Evolutionary conservation across 2,113 vertebrate species (phyloP).

Genomic region (Labeo rohita): DNA sequence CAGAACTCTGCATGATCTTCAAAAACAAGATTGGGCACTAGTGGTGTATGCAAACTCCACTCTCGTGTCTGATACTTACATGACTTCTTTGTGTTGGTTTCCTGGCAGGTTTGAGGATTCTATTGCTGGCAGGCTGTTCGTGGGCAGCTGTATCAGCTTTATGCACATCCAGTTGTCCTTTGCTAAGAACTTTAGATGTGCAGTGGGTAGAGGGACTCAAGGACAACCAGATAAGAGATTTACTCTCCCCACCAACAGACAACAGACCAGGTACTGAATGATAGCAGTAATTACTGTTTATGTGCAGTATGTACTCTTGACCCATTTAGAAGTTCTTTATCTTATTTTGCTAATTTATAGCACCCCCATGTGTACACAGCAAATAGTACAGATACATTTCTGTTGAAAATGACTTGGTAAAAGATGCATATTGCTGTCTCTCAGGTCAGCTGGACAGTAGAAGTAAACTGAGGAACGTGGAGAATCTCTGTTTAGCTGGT

Average conservation of each 20-base stretch:
- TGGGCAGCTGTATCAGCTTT: slow-evolving; percentile 96
- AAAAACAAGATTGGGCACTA: neutral
- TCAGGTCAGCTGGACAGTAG: slow-evolving; percentile 94
- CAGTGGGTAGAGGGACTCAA: slow-evolving; percentile 98
- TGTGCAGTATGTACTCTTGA: neutral
- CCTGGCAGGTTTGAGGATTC: slow-evolving; percentile 84
- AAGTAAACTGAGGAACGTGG: slow-evolving; percentile 90
- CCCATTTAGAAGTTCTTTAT: neutral
- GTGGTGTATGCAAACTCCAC: neutral
- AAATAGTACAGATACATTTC: neutral
- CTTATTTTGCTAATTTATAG: neutral
- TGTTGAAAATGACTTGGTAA: neutral
- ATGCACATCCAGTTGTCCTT: slow-evolving; percentile 92
- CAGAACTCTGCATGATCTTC: neutral
- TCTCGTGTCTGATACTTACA: neutral
- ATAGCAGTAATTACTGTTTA: neutral
- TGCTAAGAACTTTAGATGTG: slow-evolving; percentile 89
- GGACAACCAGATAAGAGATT: slow-evolving; percentile 95
- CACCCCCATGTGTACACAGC: neutral
- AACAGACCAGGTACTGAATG: slow-evolving; percentile 87
- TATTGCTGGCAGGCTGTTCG: slow-evolving; percentile 91
- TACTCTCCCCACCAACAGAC: slow-evolving; percentile 92
- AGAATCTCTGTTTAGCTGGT: slow-evolving; percentile 89
- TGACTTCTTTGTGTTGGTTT: neutral
- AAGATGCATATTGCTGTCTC: neutral